Base-by-base conservation (phyloP, 2,797 vertebrate genomes). In the Anomalospiza imberbis region DNA sequence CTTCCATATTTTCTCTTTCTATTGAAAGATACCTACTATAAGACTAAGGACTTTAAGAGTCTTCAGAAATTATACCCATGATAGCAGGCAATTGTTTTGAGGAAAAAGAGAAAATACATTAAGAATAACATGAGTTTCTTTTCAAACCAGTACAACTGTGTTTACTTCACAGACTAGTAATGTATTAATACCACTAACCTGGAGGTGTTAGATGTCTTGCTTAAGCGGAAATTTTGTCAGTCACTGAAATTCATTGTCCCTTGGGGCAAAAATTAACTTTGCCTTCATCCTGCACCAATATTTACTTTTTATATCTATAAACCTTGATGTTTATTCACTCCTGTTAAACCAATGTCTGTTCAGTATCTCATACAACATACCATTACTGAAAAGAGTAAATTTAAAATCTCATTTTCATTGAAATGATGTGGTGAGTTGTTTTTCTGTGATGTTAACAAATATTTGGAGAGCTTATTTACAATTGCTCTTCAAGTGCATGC, bases 231-330 rank as follows among this genome's bases (percentile, higher is more conserved):
- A 38, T 76, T 86, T 76, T 88, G 19, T 91, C 3, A 8, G 11
- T 63, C 63, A 82, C 12, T 24, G 95, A 78, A 85, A 85, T 76
- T 79, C 44, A n/a, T 89, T 91, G 53, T 91, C 14, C 17, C 17
- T 91, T 74, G 60, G 62, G 32, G 61, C 44, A 94, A 94, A 92
- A 86, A 82, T 76, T 94, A 93, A 89, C 45, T 34, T 82, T 76
- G 12, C 8, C 67, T 95, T 91, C 73, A 76, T 84, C 42, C 13
- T 67, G 10, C 34, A 40, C 54, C 63, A 92, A 57, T 86, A 91
- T 87, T 95, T 95, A 44, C 71, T 50, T 91, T 78, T 45, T 78
- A 63, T 85, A 82, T 95, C 74, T 61, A 42, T 67, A 85, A 87
- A 76, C 8, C 38, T 82, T 88, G n/a, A 26, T 88, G 40, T 71